Base-by-base conservation (phyloP, 2,888 invertebrate species). In the Eristalinus aeneus region DNA sequence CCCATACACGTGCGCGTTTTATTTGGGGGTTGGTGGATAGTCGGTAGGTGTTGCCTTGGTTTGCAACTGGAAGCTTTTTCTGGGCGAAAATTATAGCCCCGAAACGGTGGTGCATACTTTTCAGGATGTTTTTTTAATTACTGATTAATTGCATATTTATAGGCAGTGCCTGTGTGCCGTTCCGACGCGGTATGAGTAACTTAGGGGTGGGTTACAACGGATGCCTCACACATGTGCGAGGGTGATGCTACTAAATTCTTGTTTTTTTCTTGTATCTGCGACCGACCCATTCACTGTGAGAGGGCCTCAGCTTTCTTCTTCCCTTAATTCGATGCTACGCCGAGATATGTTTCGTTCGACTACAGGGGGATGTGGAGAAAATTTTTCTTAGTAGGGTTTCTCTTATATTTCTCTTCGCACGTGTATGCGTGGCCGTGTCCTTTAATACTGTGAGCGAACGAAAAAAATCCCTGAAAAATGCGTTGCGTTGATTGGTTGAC, bases 401-500 rank as follows among this genome's bases (percentile, higher is more conserved):
- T 86, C 86, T 86, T 86, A 82, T 82, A 82, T 78, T 82, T 74
- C 77, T 65, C 71, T 73, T 16, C 74, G 67, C 80, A 64, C 46
- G 58, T 82, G 77, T 82, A 65, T 86, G 86, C 82, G 82, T 78
- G 77, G 63, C 65, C 68, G 53, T 71, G 61, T 72, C 36, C 58
- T 12, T 65, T 39, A 8, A 16, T 75, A 58, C 22, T 76, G 71
- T 61, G 64, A 23, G 32, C 65, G 58, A 65, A 68, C 46, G 64
- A 60, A 64, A 72, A 64, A 68, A 80, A 75, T 71, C 78, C 54
- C 39, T 73, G 58, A 77, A 86, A 86, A 86, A 86, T 82, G 86
- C 86, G 86, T 86, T 86, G 71, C 86, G 86, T 82, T 86, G 86
- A 86, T 86, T 86, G 86, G 86, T 82, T 82, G 77, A 82, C 82